Evolutionary conservation across 2,113 vertebrate genomes (phyloP).

Genomic region (Leptobrachium ailaonicum): DNA sequence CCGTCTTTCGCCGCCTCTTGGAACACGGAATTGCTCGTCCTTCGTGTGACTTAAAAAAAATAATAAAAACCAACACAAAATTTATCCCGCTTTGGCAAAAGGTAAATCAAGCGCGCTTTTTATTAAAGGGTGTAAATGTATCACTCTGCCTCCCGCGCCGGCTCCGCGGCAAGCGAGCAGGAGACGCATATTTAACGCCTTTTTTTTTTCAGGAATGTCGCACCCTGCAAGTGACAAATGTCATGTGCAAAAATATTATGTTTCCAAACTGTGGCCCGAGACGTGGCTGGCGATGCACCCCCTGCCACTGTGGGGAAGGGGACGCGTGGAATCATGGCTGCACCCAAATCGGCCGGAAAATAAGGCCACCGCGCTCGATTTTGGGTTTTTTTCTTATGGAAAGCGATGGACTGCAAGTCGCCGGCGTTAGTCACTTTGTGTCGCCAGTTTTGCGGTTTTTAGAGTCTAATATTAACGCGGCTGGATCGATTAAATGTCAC

Average conservation of each 20-base stretch:
- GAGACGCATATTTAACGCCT: slow-evolving; percentile 13
- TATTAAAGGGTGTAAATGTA: slow-evolving; percentile 5
- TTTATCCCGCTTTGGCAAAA: not conserved
- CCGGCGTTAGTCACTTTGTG: too few species aligned
- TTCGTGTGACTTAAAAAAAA: not conserved
- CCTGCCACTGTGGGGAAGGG: not conserved
- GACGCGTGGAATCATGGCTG: not conserved
- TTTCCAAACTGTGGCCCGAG: not conserved
- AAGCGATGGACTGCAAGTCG: too few species aligned
- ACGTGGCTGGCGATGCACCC: not conserved
- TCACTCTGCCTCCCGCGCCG: not conserved
- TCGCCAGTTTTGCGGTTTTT: too few species aligned
- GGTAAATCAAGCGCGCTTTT: not conserved
- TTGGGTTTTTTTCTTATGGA: too few species aligned
- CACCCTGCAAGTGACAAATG: slow-evolving; percentile 9
- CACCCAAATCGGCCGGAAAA: too few species aligned
- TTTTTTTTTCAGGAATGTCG: not conserved
- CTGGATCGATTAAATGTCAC: too few species aligned
- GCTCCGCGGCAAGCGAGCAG: slow-evolving; percentile 2
- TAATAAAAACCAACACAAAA: not conserved
- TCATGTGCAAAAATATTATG: not conserved
- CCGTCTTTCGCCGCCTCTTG: not conserved
- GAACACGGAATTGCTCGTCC: not conserved
- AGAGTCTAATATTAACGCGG: too few species aligned
- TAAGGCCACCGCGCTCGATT: too few species aligned